Conservation (phyloP, 35 echinoderm and acorn worm species). For the Lytechinus pictus region DNA sequence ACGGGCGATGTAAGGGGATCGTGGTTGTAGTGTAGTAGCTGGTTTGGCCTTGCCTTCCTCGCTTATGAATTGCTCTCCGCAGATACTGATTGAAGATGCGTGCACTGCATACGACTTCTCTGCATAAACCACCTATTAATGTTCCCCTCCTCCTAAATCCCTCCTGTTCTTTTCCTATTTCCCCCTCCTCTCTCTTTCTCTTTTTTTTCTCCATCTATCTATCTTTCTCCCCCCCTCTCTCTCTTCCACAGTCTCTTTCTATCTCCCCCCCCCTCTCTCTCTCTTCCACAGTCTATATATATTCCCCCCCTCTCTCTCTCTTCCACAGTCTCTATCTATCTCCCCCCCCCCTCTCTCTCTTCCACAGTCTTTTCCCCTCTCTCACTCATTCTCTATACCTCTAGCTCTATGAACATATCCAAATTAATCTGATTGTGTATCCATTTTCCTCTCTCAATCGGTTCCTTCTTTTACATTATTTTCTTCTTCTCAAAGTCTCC, state of each 20-base stretch:
- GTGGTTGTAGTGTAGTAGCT: not conserved
- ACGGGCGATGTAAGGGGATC: not conserved
- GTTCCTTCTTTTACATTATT: too few relatives aligned
- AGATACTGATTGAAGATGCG: not conserved
- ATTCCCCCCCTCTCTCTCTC: too few relatives aligned
- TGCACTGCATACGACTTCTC: not conserved
- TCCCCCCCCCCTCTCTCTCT: not conserved
- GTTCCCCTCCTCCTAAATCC: not conserved
- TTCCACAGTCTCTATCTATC: not conserved
- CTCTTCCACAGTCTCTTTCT: not conserved
- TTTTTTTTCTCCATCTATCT: not conserved
- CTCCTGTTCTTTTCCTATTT: not conserved
- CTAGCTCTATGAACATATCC: too few relatives aligned
- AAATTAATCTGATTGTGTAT: too few relatives aligned
- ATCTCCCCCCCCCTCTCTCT: not conserved
- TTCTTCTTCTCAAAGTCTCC: too few relatives aligned
- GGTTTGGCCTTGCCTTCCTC: not conserved
- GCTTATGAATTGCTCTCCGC: not conserved
- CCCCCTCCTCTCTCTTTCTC: not conserved
- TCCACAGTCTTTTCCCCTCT: not conserved
- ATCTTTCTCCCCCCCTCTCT: not conserved
- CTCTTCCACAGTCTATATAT: not conserved
- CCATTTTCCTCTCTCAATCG: too few relatives aligned
- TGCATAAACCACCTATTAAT: slow-evolving; percentile 13
- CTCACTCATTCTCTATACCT: not conserved